Conservation (phyloP, 2,113 vertebrate genomes). For the Etia nguti region DNA sequence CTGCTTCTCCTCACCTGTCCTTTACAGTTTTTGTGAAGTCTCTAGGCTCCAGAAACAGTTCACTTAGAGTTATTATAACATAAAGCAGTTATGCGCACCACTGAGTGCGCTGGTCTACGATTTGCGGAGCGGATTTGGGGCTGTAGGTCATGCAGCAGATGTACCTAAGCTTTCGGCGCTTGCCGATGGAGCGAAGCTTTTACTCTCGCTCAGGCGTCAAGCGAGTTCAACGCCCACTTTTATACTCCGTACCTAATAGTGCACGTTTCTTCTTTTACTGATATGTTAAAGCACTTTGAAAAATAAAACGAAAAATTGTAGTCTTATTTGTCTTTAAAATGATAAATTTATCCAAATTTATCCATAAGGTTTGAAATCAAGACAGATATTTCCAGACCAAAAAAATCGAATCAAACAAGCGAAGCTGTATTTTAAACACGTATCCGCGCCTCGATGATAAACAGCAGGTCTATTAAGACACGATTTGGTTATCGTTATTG, state of each 20-base stretch:
- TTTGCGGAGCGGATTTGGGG: background rate
- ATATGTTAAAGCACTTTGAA: background rate
- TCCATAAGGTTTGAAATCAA: background rate
- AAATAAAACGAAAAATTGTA: background rate
- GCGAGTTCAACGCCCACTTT: background rate
- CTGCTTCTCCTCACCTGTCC: background rate
- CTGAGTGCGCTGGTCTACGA: background rate
- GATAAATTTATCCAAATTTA: background rate
- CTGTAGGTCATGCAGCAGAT: background rate
- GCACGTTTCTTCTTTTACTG: background rate
- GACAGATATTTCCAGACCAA: background rate
- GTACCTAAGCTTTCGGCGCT: background rate
- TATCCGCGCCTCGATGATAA: background rate
- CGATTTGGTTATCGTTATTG: background rate
- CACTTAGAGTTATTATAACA: background rate
- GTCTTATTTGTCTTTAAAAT: background rate
- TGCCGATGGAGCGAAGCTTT: background rate
- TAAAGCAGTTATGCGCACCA: conserved; percentile 10
- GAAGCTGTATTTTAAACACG: background rate
- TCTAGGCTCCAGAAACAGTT: background rate
- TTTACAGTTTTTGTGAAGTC: background rate
- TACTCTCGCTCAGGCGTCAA: background rate
- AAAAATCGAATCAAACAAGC: background rate
- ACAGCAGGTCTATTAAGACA: background rate
- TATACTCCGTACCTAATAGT: background rate